A percentile compares a stretch with the other conserved stretches of the same genome.
These are phyloP conservation scores for Myrmophylax atrothorax DNA, from an alignment of 2,113 vertebrate species.

Conservation along the genomic window DNA sequence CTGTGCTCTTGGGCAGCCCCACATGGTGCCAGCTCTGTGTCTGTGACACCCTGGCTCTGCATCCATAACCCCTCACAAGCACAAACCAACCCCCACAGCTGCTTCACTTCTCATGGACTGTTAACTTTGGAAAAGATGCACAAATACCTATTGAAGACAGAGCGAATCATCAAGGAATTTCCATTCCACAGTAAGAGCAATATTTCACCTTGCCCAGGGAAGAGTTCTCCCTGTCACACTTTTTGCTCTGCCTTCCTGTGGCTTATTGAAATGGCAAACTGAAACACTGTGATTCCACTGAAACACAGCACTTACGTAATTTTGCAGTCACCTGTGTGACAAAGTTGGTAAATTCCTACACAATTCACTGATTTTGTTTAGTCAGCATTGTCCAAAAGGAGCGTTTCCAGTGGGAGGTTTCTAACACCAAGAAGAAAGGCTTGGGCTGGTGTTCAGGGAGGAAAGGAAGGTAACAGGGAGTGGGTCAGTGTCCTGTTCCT, in stretches of 20 bases:
- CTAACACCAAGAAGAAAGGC: not conserved
- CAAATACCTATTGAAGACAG: not conserved
- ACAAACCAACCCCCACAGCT: not conserved
- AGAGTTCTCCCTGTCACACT: not conserved
- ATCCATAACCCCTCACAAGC: accelerated
- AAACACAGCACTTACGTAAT: not conserved
- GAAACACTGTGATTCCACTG: not conserved
- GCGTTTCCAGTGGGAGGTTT: not conserved
- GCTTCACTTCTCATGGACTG: not conserved
- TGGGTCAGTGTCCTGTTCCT: not conserved
- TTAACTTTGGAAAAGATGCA: not conserved
- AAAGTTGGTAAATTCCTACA: not conserved
- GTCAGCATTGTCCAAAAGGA: not conserved
- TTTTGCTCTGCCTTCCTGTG: not conserved
- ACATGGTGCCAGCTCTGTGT: not conserved
- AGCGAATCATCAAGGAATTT: not conserved
- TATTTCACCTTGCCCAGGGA: not conserved
- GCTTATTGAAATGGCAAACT: not conserved
- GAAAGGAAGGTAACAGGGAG: not conserved
- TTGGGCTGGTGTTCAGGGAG: not conserved
- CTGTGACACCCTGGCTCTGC: not conserved
- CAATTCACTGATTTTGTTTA: not conserved
- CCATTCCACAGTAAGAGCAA: not conserved
- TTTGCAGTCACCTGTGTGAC: not conserved
- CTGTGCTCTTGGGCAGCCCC: not conserved